A percentile compares a stretch with the other conserved stretches of the same genome.
Conservation (phyloP, 1,140 invertebrate genomes). For the Xylocopa sonorina region DNA sequence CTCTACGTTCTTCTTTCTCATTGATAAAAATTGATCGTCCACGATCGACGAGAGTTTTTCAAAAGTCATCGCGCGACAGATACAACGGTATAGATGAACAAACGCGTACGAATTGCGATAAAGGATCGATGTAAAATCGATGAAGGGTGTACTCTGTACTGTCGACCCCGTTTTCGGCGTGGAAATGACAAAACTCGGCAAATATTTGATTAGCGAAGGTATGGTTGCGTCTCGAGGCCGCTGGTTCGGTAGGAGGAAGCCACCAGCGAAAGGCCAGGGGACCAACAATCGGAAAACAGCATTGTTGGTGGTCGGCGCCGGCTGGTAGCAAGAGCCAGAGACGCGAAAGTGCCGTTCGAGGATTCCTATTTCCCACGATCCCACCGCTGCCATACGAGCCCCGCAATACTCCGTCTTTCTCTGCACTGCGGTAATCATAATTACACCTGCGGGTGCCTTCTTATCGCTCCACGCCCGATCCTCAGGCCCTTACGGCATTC, state of each 20-base stretch:
- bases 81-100: no score
- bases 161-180: not conserved
- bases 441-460: slow-evolving; percentile 79
- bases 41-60: no score
- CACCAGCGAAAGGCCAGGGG: slow-evolving; percentile 62
- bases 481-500: slow-evolving; percentile 52
- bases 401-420: slow-evolving; percentile 75
- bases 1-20: no score
- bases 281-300: slow-evolving; percentile 73
- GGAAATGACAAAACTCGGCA: slow-evolving; percentile 12
- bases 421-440: slow-evolving; percentile 79
- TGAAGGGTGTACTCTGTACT: no score
- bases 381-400: slow-evolving; percentile 77
- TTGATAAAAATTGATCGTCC: no score
- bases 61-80: no score
- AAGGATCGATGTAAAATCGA: not conserved
- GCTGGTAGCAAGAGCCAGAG: slow-evolving; percentile 60
- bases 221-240: not conserved
- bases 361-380: slow-evolving; percentile 79
- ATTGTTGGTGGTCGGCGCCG: slow-evolving; percentile 62
- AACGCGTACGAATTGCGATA: no score
- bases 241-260: not conserved
- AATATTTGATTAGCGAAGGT: slow-evolving; percentile 38
- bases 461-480: slow-evolving; percentile 71
- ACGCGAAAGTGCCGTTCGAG: slow-evolving; percentile 79